phyloP scores from a whole-genome alignment of 2,113 vertebrate species.

The Halcyon senegalensis region DNA sequence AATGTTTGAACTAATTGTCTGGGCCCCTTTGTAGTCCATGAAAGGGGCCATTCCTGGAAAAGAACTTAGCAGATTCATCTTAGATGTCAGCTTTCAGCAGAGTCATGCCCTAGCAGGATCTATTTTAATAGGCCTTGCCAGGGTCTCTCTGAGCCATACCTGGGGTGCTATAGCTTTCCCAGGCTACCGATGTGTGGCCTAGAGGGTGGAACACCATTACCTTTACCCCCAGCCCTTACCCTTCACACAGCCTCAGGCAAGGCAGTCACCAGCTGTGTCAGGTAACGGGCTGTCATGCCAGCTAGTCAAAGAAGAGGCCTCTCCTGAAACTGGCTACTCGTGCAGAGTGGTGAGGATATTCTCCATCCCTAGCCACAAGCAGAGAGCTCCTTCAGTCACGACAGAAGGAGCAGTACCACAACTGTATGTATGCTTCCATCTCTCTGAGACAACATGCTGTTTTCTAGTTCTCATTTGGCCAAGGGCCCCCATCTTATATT shows the following conservation, averaged over 20 bases:
- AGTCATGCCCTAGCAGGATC: not conserved
- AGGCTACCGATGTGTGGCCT: not conserved
- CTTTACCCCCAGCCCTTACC: not conserved
- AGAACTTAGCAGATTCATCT: not conserved
- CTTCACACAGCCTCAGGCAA: not conserved
- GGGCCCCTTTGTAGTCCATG: not conserved
- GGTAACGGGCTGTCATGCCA: not conserved
- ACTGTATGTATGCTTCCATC: rapidly evolving
- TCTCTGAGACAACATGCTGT: not conserved
- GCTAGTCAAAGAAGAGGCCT: not conserved
- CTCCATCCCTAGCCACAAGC: not conserved
- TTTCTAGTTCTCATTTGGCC: not conserved
- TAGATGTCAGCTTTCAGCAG: not conserved
- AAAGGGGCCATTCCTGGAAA: not conserved
- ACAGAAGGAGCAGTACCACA: not conserved
- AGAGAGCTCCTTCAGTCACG: not conserved
- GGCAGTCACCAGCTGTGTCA: not conserved
- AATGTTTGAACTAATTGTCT: not conserved
- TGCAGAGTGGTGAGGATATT: not conserved
- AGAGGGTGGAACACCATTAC: not conserved
- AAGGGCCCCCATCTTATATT: not conserved
- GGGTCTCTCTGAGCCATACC: not conserved
- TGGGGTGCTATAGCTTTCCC: not conserved
- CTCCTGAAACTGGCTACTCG: not conserved
- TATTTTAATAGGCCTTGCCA: not conserved